Conservation (phyloP, 2,888 invertebrate genomes). For the Darwinula stevensoni region DNA sequence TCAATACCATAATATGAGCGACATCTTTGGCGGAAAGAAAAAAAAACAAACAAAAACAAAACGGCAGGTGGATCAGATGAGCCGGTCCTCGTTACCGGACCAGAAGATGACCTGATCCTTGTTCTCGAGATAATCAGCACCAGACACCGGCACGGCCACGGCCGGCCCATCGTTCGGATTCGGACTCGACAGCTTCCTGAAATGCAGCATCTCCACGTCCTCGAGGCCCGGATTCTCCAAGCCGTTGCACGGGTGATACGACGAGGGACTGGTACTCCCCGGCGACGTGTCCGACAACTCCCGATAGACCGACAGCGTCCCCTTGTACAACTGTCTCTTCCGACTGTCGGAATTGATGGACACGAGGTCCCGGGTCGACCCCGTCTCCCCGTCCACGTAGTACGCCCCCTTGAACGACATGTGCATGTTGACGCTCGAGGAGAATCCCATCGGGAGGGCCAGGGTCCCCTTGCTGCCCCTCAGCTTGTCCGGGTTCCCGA, state of each 20-base stretch:
- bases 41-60: not conserved
- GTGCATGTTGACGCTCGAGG: not conserved
- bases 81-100: not conserved
- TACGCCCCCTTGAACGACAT: not conserved
- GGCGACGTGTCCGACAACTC: not conserved
- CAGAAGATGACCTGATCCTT: not conserved
- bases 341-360: not conserved
- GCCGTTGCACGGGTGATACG: not conserved
- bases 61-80: not conserved
- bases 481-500: too few relatives aligned
- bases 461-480: not conserved
- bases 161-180: not conserved
- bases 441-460: not conserved
- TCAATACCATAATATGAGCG: too few relatives aligned
- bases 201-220: not conserved
- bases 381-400: constrained; percentile 2
- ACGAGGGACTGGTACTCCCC: not conserved
- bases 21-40: too few relatives aligned
- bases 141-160: not conserved
- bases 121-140: not conserved
- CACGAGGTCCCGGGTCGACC: not conserved
- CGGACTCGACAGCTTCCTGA: constrained; percentile 1
- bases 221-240: not conserved
- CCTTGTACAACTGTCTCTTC: not conserved
- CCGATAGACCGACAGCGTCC: not conserved